A percentile compares a stretch with the other conserved stretches of the same genome.
phyloP scores from a whole-genome alignment of 1,140 invertebrate genomes.

The Ceratosolen solmsi region DNA sequence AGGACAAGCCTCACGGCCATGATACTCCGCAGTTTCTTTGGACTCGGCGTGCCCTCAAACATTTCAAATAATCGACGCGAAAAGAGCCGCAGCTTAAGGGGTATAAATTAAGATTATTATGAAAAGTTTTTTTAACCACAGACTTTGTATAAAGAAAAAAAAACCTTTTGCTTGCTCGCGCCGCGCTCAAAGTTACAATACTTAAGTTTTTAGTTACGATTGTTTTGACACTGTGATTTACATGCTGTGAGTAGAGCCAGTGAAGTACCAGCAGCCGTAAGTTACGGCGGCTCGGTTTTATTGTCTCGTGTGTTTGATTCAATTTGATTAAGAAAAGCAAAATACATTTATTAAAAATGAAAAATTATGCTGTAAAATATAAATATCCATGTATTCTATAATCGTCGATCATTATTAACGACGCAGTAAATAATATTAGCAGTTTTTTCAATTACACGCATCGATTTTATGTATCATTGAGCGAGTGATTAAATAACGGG shows the following conservation, averaged over 20 bases:
- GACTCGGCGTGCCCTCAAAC: not conserved
- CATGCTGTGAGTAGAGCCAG: not conserved
- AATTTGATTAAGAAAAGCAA: not conserved
- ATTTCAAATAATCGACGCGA: no score
- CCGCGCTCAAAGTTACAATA: not conserved
- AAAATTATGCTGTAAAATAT: no score
- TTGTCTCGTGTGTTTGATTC: not conserved
- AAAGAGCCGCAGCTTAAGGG: not conserved
- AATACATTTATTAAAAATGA: no score
- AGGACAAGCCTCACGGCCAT: not conserved
- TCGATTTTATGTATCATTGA: no score
- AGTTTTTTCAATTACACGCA: no score
- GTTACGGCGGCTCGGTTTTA: not conserved
- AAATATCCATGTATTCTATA: no score
- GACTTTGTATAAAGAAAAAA: not conserved
- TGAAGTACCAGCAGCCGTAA: not conserved
- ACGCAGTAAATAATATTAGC: no score
- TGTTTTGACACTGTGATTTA: slow-evolving; percentile 3
- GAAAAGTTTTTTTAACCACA: not conserved
- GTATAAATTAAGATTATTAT: not conserved
- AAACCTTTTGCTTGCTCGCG: no score
- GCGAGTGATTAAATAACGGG: no score
- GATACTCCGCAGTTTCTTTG: not conserved
- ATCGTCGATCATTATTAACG: no score
- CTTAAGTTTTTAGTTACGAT: not conserved